Base-by-base conservation (phyloP, 2,113 vertebrate genomes). In the Myanophis thanlyinensis region DNA sequence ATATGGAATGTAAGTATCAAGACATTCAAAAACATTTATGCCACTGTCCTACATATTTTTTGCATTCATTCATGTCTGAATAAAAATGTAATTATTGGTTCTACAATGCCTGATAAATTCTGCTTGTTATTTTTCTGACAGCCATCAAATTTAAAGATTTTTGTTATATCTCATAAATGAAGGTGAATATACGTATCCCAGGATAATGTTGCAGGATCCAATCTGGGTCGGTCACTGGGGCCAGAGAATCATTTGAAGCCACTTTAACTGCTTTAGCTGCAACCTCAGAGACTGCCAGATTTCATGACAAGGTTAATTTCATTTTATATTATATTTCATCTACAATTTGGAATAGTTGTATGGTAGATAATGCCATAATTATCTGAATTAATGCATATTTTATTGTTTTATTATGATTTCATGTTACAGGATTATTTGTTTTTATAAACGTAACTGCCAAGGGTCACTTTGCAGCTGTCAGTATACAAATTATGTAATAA, bases 121-220 rank as follows among this genome's bases (percentile, higher is more conserved):
- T 92, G 87, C 93, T 93, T 86, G 62, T 59, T 86, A 94, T 27
- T 23, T n/a, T 46, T 93, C 87, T 44, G 86, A 67, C 89, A 89
- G 11, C 52, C 35, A 10, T 53, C 40, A 30, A 40, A 2, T 1
- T 8, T 89, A 40, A 84, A 23, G 12, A 2, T 25, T 93, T 3
- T 20, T 54, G n/a, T 88, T 46, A 20, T 11, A 85, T 30, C 23
- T 46, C 22, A 48, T 15, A 5, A 53, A 53, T 53, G 18, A 53
- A 53, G 52, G 18, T 4, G 18, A 53, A 53, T 20, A 53, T 53
- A 20, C 7, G 23, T 56, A 7, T 56, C 7, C 54, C 7, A 25
- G 54, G 7, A 56, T 56, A 56, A 56, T 56, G 54, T 56, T 56
- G 23, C 54, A 56, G 54, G 54, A 56, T 56, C 54, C 23, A 56